These are phyloP conservation scores for Propithecus coquereli DNA, from an alignment of 2,113 vertebrate species.

Conservation along the genomic window DNA sequence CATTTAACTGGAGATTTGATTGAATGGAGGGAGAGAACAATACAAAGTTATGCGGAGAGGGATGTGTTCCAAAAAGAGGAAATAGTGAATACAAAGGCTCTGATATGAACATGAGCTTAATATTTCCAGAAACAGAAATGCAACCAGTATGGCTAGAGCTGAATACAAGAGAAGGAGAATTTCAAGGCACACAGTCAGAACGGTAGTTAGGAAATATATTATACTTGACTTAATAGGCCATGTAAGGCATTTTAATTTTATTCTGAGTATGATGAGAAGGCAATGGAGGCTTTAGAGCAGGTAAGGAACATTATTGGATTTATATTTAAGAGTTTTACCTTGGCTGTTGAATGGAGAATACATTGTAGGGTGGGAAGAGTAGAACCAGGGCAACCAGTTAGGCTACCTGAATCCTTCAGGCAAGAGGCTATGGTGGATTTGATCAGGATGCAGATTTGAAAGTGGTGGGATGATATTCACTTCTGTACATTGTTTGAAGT, in stretches of 20 bases:
- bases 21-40: not conserved
- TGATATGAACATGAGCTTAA: not conserved
- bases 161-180: not conserved
- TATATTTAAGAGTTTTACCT: not conserved
- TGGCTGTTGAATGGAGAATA: too few species aligned
- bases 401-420: not conserved
- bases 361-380: not conserved
- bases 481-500: not conserved
- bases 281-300: not conserved
- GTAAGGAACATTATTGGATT: not conserved
- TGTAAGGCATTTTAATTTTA: not conserved
- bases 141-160: not conserved
- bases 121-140: not conserved
- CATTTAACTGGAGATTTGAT: not conserved
- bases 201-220: not conserved
- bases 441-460: not conserved
- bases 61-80: not conserved
- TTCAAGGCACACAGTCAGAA: not conserved
- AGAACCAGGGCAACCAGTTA: not conserved
- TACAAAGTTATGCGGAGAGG: not conserved
- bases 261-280: not conserved
- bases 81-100: not conserved
- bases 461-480: rapidly evolving
- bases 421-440: not conserved
- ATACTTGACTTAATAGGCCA: not conserved